phyloP scores from a whole-genome alignment of 2,797 vertebrate genomes.

The Pagetopsis macropterus region DNA sequence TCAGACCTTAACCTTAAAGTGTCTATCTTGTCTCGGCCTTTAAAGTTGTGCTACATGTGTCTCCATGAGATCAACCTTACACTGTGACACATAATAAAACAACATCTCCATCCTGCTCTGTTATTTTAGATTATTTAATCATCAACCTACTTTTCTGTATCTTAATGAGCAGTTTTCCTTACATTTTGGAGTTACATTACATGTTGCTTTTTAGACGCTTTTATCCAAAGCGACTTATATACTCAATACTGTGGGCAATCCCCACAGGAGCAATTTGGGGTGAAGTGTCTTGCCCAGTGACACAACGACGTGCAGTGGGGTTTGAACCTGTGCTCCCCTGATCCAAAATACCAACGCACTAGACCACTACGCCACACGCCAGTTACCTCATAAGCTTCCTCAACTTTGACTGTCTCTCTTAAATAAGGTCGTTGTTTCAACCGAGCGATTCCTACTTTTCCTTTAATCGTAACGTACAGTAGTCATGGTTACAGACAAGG shows the following conservation, averaged over 20 bases:
- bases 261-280: too few species aligned
- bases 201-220: too few species aligned
- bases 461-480: conserved; percentile 49
- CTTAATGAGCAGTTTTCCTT: too few species aligned
- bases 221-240: too few species aligned
- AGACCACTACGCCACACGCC: too few species aligned
- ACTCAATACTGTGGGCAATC: too few species aligned
- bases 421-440: conserved; percentile 5
- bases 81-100: conserved; percentile 4
- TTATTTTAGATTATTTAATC: conserved; percentile 23
- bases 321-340: too few species aligned
- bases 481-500: conserved; percentile 50
- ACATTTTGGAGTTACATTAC: too few species aligned
- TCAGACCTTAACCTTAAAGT: conserved; percentile 9
- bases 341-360: too few species aligned
- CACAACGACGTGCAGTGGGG: too few species aligned
- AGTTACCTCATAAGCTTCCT: neutral
- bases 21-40: conserved; percentile 4
- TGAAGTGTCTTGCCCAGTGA: too few species aligned
- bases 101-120: neutral
- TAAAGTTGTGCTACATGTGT: neutral
- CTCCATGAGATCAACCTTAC: conserved; percentile 13
- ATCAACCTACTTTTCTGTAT: too few species aligned
- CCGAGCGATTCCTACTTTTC: conserved; percentile 18
- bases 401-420: conserved; percentile 20